Conservation (phyloP, 2,797 vertebrate species). For the Macropus fuliginosus region DNA sequence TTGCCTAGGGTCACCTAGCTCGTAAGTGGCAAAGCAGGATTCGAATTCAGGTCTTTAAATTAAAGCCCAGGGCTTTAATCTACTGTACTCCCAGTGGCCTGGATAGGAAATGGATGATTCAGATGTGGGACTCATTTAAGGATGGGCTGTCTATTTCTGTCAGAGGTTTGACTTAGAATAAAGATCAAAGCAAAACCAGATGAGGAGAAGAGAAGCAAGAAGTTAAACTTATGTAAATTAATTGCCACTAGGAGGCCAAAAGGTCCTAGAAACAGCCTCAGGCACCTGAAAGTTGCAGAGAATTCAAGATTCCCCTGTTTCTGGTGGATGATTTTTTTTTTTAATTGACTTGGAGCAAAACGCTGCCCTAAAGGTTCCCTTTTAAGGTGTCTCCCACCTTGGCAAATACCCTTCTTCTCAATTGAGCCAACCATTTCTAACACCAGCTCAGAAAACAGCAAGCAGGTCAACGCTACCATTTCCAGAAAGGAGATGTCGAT, state of each 20-base stretch:
- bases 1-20: neutral
- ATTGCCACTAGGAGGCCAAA: neutral
- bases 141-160: neutral
- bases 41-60: neutral
- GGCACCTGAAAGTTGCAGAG: neutral
- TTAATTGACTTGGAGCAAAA: neutral
- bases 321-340: neutral
- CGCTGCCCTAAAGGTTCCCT: neutral
- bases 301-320: neutral
- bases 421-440: neutral
- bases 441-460: neutral
- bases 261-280: neutral
- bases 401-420: neutral
- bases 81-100: neutral
- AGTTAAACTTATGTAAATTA: neutral
- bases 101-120: neutral
- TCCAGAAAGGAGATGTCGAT: neutral
- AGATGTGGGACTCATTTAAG: neutral
- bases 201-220: neutral
- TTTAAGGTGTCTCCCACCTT: neutral
- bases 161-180: neutral
- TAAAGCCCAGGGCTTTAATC: neutral
- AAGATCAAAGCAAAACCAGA: neutral
- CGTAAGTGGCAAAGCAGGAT: neutral
- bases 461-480: neutral